Evolutionary conservation across 2,888 invertebrate genomes (phyloP).

Genomic region (Netelia fuscicornis): DNA sequence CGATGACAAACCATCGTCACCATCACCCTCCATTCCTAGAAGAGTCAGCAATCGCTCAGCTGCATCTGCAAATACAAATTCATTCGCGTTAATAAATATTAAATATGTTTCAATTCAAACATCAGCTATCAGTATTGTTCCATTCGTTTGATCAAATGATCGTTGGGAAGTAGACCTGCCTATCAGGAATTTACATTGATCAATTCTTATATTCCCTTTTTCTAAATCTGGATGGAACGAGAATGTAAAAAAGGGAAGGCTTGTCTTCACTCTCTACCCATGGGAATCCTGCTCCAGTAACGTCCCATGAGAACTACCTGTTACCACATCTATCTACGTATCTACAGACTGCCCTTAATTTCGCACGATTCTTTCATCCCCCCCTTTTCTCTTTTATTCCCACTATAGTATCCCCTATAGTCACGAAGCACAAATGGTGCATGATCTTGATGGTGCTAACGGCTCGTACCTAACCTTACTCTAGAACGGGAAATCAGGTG

Average conservation of each 20-base stretch:
- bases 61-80: constrained; percentile 74
- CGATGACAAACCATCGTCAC: constrained; percentile 74
- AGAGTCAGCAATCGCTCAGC: constrained; percentile 80
- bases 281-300: constrained; percentile 79
- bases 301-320: constrained; percentile 82
- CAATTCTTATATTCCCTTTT: constrained; percentile 6
- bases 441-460: constrained; percentile 9
- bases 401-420: constrained; percentile 28
- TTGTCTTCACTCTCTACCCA: constrained; percentile 68
- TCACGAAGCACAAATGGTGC: constrained; percentile 10
- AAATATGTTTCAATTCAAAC: no score
- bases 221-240: constrained; percentile 68
- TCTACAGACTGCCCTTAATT: constrained; percentile 70
- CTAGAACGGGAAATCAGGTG: constrained; percentile 28
- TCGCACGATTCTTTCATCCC: constrained; percentile 76
- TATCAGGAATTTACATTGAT: constrained; percentile 11
- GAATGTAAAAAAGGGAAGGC: constrained; percentile 46
- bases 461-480: constrained; percentile 9
- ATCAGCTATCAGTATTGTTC: no score
- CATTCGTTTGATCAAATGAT: background rate
- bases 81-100: no score
- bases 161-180: constrained; percentile 1
- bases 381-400: constrained; percentile 58
- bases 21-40: constrained; percentile 76
- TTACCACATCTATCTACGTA: constrained; percentile 68